A percentile compares a stretch with the other conserved stretches of the same genome.
Conservation (phyloP, 2,888 invertebrate genomes). For the Drosophila vallismaia region DNA sequence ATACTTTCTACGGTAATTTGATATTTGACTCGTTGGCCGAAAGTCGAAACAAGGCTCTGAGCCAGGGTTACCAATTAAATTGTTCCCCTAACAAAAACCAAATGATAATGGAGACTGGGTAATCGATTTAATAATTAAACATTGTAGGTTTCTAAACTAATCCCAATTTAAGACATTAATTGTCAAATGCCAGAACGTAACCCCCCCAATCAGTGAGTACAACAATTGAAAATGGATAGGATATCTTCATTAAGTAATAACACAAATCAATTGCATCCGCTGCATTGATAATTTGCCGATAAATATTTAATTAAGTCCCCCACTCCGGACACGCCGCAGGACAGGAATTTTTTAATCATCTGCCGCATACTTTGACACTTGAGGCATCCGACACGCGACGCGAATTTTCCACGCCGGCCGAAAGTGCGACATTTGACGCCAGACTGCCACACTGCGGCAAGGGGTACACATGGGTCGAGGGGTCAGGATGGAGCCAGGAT, state of each 20-base stretch:
- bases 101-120: neutral
- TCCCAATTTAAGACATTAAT: neutral
- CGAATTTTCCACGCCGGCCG: slow-evolving; percentile 44
- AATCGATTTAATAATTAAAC: no score
- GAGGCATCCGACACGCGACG: slow-evolving; percentile 50
- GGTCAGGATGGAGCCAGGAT: neutral
- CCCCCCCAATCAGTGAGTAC: neutral
- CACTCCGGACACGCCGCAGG: slow-evolving; percentile 17
- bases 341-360: slow-evolving; percentile 76
- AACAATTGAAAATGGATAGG: slow-evolving; percentile 3
- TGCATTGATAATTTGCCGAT: slow-evolving; percentile 42
- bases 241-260: slow-evolving; percentile 43
- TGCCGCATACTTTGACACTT: slow-evolving; percentile 80
- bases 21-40: slow-evolving; percentile 36
- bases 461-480: neutral
- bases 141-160: neutral
- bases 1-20: slow-evolving; percentile 36
- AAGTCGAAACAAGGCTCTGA: slow-evolving; percentile 14
- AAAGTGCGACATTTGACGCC: slow-evolving; percentile 81
- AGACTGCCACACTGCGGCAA: slow-evolving; percentile 24
- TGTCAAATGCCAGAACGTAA: neutral
- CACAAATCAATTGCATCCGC: slow-evolving; percentile 45
- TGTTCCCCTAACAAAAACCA: neutral
- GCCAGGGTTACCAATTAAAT: neutral
- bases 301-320: slow-evolving; percentile 47